Percentiles rank a stretch among this genome's conserved stretches.
These are phyloP conservation scores for Craterocephalus amniculus DNA, from an alignment of 2,797 vertebrate genomes.

Conservation along the genomic window DNA sequence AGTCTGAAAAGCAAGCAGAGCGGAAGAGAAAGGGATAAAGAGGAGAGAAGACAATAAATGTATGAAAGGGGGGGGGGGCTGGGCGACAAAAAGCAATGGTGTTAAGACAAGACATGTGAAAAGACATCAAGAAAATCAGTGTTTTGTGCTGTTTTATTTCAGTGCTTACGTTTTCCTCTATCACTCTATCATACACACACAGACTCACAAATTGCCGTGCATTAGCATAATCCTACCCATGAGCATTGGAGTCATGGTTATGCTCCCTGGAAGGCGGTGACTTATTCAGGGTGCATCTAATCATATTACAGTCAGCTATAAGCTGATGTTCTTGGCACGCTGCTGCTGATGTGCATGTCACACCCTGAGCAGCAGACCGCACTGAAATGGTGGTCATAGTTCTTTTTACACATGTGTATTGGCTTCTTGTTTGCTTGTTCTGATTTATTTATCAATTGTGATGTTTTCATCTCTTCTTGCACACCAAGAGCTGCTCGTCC, in stretches of 20 bases:
- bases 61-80: background rate
- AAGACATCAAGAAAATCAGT: slow-evolving; percentile 18
- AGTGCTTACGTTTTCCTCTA: slow-evolving; percentile 6
- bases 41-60: slow-evolving; percentile 33
- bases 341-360: slow-evolving; percentile 57
- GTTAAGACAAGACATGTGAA: slow-evolving; percentile 27
- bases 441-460: background rate
- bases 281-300: slow-evolving; percentile 73
- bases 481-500: background rate
- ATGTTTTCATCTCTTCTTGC: slow-evolving; percentile 6
- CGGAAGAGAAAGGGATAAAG: slow-evolving; percentile 19
- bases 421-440: background rate
- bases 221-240: slow-evolving; percentile 73
- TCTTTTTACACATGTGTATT: background rate
- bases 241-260: slow-evolving; percentile 66
- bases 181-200: slow-evolving; percentile 21
- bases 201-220: slow-evolving; percentile 37
- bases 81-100: slow-evolving; percentile 6
- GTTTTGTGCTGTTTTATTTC: slow-evolving; percentile 11
- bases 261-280: slow-evolving; percentile 60
- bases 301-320: slow-evolving; percentile 73
- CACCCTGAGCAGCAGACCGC: slow-evolving; percentile 27
- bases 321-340: slow-evolving; percentile 70
- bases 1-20: slow-evolving; percentile 37
- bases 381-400: slow-evolving; percentile 3